Conservation (phyloP, 2,888 invertebrate species). For the Caenorhabditis sp. region DNA sequence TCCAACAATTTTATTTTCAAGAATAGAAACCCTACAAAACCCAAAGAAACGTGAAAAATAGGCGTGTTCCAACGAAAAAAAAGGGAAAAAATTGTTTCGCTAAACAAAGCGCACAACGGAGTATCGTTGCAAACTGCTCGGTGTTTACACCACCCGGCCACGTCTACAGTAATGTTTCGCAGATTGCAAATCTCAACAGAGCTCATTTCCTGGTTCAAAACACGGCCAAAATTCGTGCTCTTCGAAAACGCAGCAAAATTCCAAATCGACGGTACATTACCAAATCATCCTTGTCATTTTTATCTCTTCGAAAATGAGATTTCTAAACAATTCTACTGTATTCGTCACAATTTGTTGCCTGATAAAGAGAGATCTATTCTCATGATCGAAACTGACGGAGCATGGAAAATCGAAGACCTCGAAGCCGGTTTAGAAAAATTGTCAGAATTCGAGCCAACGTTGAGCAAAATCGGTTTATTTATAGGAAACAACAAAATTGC, state of each 20-base stretch:
- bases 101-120: constrained; percentile 14
- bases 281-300: neutral
- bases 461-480: neutral
- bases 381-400: neutral
- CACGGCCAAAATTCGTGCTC: neutral
- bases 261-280: neutral
- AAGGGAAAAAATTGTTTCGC: neutral
- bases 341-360: neutral
- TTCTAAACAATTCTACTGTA: neutral
- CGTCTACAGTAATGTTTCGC: neutral
- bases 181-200: neutral
- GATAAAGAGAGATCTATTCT: neutral
- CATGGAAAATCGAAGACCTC: neutral
- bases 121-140: neutral
- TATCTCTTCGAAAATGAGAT: neutral
- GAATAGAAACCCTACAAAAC: neutral
- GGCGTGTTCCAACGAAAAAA: neutral
- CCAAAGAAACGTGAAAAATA: constrained; percentile 5
- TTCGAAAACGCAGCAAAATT: neutral
- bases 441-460: neutral
- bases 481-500: neutral
- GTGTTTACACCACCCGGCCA: neutral
- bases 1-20: neutral
- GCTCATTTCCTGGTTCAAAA: neutral
- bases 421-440: neutral